These are phyloP conservation scores for Diadegma fenestrale DNA, from an alignment of 2,888 invertebrate genomes.

Conservation along the genomic window DNA sequence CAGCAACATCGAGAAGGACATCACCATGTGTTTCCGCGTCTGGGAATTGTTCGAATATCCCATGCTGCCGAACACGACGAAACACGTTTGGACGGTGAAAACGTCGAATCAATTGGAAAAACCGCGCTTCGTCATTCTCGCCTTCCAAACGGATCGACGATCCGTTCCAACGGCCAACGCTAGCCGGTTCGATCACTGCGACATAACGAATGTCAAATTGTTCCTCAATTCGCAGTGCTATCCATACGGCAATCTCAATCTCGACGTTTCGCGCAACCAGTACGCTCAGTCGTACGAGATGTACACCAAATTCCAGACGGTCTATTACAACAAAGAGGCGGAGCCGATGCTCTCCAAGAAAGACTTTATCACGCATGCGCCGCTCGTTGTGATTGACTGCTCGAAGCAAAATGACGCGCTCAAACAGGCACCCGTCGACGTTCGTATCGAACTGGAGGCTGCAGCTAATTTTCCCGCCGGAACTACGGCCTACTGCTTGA, in stretches of 20 bases:
- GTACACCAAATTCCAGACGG: conserved; percentile 62
- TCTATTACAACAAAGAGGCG: conserved; percentile 17
- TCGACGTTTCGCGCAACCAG: too few relatives aligned
- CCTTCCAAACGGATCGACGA: too few relatives aligned
- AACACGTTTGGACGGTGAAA: too few relatives aligned
- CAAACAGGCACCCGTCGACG: conserved; percentile 23
- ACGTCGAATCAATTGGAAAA: too few relatives aligned
- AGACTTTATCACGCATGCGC: conserved; percentile 26
- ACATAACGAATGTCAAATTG: too few relatives aligned
- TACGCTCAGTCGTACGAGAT: conserved; percentile 51
- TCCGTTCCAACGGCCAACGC: too few relatives aligned
- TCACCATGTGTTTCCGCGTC: conserved; percentile 74
- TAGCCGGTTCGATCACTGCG: too few relatives aligned
- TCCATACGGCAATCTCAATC: too few relatives aligned
- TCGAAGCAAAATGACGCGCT: neutral
- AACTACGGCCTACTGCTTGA: neutral
- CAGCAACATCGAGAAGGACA: conserved; percentile 52
- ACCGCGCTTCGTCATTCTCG: too few relatives aligned
- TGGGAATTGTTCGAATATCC: conserved; percentile 82
- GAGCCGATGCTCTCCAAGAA: conserved; percentile 29
- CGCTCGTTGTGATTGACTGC: neutral
- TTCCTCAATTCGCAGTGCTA: too few relatives aligned
- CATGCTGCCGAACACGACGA: conserved; percentile 76
- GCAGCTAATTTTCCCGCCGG: conserved; percentile 4
- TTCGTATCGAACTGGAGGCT: conserved; percentile 22